Evolutionary conservation across 2,113 vertebrate genomes (phyloP).

Genomic region (Serilophus lunatus): DNA sequence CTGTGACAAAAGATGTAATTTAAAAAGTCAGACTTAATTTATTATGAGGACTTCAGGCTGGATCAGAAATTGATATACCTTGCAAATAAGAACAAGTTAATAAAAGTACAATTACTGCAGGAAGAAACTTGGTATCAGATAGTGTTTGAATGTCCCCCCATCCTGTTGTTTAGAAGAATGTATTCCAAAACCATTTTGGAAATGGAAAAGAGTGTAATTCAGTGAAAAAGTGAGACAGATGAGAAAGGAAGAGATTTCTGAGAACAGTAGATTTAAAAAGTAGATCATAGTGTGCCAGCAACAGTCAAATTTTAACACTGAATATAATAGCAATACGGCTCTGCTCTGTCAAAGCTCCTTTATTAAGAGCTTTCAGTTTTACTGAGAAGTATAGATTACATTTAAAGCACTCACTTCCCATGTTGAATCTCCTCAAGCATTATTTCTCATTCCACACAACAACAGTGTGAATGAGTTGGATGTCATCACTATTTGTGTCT

Average conservation of each 20-base stretch:
- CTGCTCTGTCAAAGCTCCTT: background rate
- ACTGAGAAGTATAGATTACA: background rate
- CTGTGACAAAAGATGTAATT: background rate
- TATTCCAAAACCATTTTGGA: background rate
- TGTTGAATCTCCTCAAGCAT: background rate
- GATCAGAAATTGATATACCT: background rate
- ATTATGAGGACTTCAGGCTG: background rate
- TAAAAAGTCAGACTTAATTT: background rate
- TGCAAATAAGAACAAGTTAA: background rate
- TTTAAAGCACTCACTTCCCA: background rate
- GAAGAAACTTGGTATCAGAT: background rate
- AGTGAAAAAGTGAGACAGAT: background rate
- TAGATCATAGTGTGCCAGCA: background rate
- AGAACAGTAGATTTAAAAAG: background rate
- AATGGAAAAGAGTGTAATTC: background rate
- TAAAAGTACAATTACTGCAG: background rate
- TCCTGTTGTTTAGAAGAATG: background rate
- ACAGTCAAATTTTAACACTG: conserved; percentile 7
- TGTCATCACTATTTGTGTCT: background rate
- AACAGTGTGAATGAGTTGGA: background rate
- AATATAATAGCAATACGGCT: conserved; percentile 33
- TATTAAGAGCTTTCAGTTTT: background rate
- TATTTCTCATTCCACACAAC: background rate
- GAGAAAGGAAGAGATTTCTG: conserved; percentile 6
- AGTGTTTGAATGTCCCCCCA: background rate